phyloP scores from a whole-genome alignment of 1,140 invertebrate genomes.

The Melanaphis sacchari region DNA sequence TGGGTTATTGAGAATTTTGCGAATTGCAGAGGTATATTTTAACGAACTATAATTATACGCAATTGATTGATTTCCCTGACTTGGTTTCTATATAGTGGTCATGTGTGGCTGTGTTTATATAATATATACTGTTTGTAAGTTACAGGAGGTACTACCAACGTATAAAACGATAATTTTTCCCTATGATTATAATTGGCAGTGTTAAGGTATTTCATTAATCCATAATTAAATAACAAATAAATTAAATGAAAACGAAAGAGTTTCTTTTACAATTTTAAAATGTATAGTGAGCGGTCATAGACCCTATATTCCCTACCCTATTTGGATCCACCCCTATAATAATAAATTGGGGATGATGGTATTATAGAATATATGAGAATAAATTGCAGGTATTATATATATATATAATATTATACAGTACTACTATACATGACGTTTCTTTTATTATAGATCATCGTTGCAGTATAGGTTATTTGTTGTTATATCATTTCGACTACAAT shows the following conservation, averaged over 20 bases:
- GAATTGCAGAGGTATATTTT: neutral
- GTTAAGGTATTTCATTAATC: neutral
- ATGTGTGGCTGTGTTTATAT: too few species aligned
- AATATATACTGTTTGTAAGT: neutral
- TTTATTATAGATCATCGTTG: neutral
- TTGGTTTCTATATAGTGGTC: neutral
- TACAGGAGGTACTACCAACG: neutral
- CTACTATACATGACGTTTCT: neutral
- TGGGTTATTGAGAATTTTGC: neutral
- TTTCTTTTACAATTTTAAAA: constrained; percentile 4
- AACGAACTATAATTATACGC: neutral
- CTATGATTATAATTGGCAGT: neutral
- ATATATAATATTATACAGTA: neutral
- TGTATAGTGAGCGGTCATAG: neutral
- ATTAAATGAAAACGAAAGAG: neutral
- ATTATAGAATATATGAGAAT: neutral
- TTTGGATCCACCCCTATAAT: constrained; percentile 7
- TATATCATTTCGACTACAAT: neutral
- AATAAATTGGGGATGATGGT: neutral
- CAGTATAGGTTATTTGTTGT: neutral
- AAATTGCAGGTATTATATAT: neutral
- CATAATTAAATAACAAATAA: neutral
- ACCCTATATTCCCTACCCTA: neutral
- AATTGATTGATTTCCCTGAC: neutral
- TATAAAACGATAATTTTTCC: neutral